These are phyloP conservation scores for Datnioides undecimradiatus DNA, from an alignment of 2,113 vertebrate species.

Conservation along the genomic window DNA sequence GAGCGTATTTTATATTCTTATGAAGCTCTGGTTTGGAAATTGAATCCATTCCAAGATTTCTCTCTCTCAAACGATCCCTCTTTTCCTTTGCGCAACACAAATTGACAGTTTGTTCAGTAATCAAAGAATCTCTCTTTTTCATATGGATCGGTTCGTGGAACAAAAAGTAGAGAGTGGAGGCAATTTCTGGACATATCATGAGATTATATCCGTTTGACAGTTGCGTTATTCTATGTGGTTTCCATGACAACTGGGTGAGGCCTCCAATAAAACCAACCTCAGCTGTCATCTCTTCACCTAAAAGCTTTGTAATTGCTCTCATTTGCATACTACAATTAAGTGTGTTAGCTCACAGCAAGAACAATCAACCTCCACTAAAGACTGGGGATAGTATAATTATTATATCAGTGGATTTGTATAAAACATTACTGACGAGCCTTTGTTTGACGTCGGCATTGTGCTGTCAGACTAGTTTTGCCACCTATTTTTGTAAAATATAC, in stretches of 20 bases:
- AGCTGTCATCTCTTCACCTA: constrained; percentile 99
- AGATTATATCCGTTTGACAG: constrained; percentile 86
- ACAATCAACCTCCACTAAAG: constrained; percentile 94
- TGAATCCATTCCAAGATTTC: constrained; percentile 61
- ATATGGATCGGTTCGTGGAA: constrained; percentile 50
- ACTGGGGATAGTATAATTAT: constrained; percentile 84
- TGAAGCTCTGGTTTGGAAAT: constrained; percentile 54
- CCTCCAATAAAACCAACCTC: constrained; percentile 96
- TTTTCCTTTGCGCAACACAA: constrained; percentile 54
- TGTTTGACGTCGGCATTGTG: constrained; percentile 65
- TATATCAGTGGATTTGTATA: constrained; percentile 83
- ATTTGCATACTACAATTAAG: constrained; percentile 99
- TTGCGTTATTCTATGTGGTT: constrained; percentile 91
- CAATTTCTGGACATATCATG: constrained; percentile 74
- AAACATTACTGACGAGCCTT: constrained; percentile 77
- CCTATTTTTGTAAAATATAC: constrained; percentile 56
- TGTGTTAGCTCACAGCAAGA: constrained; percentile 99
- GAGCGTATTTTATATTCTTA: constrained; percentile 64
- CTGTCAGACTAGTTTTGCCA: constrained; percentile 51
- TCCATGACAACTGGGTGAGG: constrained; percentile 99
- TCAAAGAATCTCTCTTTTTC: constrained; percentile 67
- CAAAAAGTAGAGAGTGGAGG: constrained; percentile 59
- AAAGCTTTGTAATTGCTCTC: constrained; percentile 99
- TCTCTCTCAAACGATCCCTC: constrained; percentile 39
- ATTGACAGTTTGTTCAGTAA: constrained; percentile 73